Evolutionary conservation across 1,140 invertebrate species (phyloP).

Genomic region (Drosophila sulfurigaster): DNA sequence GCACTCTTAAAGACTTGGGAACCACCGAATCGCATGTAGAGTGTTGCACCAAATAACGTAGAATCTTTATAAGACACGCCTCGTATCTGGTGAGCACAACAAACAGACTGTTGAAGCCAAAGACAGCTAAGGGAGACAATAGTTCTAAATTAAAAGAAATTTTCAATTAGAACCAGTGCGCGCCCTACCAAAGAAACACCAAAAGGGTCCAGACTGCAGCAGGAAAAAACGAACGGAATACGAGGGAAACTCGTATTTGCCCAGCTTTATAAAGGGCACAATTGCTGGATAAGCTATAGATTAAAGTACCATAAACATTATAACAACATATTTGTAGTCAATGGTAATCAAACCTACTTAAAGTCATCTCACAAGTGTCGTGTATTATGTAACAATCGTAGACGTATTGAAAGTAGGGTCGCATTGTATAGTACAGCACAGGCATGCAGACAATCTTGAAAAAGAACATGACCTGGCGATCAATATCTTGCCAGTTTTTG

Average conservation of each 20-base stretch:
- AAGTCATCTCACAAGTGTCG: conserved; percentile 65
- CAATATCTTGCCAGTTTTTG: conserved; percentile 53
- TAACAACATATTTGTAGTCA: background rate
- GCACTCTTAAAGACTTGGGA: conserved; percentile 33
- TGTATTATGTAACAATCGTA: conserved; percentile 61
- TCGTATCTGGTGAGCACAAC: conserved; percentile 68
- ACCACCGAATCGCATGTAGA: conserved; percentile 57
- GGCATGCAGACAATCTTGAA: conserved; percentile 72
- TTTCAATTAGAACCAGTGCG: too few species aligned
- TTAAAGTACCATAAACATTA: background rate
- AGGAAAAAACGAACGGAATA: conserved; percentile 65
- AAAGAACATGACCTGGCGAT: conserved; percentile 73
- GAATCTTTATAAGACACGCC: conserved; percentile 54
- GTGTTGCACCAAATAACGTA: conserved; percentile 57
- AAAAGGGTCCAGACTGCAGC: conserved; percentile 58
- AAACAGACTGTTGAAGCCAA: conserved; percentile 71
- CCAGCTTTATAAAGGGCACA: conserved; percentile 57
- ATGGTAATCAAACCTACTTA: conserved; percentile 40
- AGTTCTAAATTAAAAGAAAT: background rate
- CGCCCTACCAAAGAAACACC: conserved; percentile 62
- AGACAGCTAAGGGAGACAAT: conserved; percentile 48
- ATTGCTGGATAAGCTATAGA: conserved; percentile 63
- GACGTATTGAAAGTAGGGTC: conserved; percentile 70
- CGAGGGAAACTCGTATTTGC: conserved; percentile 56
- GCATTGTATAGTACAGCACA: conserved; percentile 56